These are phyloP conservation scores for Aradophagus sp. DNA, from an alignment of 1,140 invertebrate genomes.

Conservation along the genomic window DNA sequence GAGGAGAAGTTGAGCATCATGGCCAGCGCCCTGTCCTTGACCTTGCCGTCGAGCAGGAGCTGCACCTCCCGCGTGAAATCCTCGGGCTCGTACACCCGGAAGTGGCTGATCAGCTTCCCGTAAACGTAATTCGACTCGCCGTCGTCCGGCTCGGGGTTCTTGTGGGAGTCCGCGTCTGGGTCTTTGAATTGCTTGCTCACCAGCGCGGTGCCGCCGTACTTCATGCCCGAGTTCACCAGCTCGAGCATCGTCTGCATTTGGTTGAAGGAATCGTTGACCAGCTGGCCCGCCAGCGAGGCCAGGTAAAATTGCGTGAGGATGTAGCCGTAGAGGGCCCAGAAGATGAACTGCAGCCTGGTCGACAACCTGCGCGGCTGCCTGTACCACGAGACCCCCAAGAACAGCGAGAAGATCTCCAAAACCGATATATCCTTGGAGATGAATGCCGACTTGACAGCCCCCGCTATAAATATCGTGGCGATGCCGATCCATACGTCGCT, in stretches of 20 bases:
- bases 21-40: slow-evolving; percentile 58
- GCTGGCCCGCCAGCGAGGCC: slow-evolving; percentile 63
- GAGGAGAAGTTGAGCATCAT: slow-evolving; percentile 61
- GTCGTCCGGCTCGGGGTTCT: slow-evolving; percentile 6
- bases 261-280: slow-evolving; percentile 57
- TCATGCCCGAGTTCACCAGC: slow-evolving; percentile 45
- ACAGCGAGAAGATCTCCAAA: slow-evolving; percentile 61
- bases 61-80: slow-evolving; percentile 35
- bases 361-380: slow-evolving; percentile 58
- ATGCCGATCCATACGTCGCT: slow-evolving; percentile 62
- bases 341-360: slow-evolving; percentile 60
- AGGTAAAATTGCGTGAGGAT: slow-evolving; percentile 66
- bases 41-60: slow-evolving; percentile 52
- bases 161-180: slow-evolving; percentile 1
- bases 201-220: slow-evolving; percentile 44
- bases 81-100: slow-evolving; percentile 47
- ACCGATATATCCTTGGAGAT: slow-evolving; percentile 58
- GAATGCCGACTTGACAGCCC: slow-evolving; percentile 50
- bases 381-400: slow-evolving; percentile 54
- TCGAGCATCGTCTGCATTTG: slow-evolving; percentile 55
- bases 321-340: slow-evolving; percentile 65
- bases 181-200: slow-evolving; percentile 37
- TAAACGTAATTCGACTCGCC: slow-evolving; percentile 20
- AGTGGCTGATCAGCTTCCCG: slow-evolving; percentile 34
- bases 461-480: slow-evolving; percentile 46